phyloP scores from a whole-genome alignment of 2,797 vertebrate genomes.

The Falco berigora region DNA sequence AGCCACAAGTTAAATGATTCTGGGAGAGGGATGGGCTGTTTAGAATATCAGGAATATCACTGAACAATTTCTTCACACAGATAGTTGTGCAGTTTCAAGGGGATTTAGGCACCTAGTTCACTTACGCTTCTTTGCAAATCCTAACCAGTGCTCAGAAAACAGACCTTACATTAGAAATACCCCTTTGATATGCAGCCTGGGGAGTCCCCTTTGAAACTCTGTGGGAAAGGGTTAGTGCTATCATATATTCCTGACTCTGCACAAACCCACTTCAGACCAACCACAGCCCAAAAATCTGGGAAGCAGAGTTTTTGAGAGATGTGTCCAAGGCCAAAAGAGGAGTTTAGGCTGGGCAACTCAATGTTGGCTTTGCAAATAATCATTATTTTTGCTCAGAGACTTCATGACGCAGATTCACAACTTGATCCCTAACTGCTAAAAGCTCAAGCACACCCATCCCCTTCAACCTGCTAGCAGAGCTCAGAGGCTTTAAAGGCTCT shows the following conservation, averaged over 20 bases:
- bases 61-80: neutral
- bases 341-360: neutral
- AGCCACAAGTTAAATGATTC: neutral
- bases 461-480: constrained; percentile 31
- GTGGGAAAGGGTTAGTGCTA: constrained; percentile 32
- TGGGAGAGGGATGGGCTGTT: neutral
- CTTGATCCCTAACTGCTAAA: neutral
- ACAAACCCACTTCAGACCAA: constrained; percentile 52
- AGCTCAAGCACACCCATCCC: neutral
- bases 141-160: neutral
- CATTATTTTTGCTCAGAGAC: constrained; percentile 9
- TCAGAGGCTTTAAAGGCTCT: neutral
- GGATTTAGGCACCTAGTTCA: neutral
- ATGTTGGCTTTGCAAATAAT: constrained; percentile 33
- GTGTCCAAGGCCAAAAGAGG: neutral
- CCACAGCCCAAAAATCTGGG: constrained; percentile 30
- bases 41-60: neutral
- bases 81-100: neutral
- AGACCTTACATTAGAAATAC: neutral
- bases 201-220: constrained; percentile 59
- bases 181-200: constrained; percentile 46
- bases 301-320: neutral
- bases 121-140: neutral
- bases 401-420: constrained; percentile 11
- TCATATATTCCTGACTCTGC: constrained; percentile 13